Evolutionary conservation across 2,797 vertebrate species (phyloP).

Genomic region (Gymnothorax javanicus): DNA sequence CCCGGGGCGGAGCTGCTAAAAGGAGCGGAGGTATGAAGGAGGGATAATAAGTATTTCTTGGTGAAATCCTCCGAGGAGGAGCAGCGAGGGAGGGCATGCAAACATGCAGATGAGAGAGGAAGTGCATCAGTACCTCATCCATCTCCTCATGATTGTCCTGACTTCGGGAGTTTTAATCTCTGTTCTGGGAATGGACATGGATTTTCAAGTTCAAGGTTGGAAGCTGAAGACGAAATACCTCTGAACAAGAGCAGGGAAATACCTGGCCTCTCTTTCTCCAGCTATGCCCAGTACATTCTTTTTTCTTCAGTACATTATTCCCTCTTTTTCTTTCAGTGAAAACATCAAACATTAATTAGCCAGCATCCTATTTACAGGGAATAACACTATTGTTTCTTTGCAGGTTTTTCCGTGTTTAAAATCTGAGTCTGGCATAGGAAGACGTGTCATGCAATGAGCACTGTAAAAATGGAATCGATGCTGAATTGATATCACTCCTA

Average conservation of each 20-base stretch:
- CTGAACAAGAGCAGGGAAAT: slow-evolving; percentile 13
- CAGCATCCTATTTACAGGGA: slow-evolving; percentile 47
- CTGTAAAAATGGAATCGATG: neutral
- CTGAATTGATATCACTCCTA: slow-evolving; percentile 3
- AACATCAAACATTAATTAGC: slow-evolving; percentile 70
- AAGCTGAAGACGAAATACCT: slow-evolving; percentile 23
- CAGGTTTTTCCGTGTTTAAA: slow-evolving; percentile 47
- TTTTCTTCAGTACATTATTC: neutral
- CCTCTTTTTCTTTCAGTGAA: slow-evolving; percentile 60
- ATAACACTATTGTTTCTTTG: slow-evolving; percentile 56
- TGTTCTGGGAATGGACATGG: slow-evolving; percentile 57
- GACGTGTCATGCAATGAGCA: slow-evolving; percentile 56
- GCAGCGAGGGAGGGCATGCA: slow-evolving; percentile 53
- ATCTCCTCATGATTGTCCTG: slow-evolving; percentile 48
- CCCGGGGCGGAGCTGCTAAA: slow-evolving; percentile 37
- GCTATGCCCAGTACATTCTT: neutral
- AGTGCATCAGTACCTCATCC: slow-evolving; percentile 54
- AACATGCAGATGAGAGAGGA: slow-evolving; percentile 68
- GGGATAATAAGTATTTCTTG: slow-evolving; percentile 64
- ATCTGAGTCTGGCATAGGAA: neutral
- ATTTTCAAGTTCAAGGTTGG: slow-evolving; percentile 47
- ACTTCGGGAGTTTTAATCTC: slow-evolving; percentile 59
- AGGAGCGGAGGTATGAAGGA: slow-evolving; percentile 49
- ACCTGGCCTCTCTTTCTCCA: slow-evolving; percentile 20
- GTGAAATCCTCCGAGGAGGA: slow-evolving; percentile 53